These are phyloP conservation scores for Opisthocomus hoazin DNA, from an alignment of 2,113 vertebrate species.

Conservation along the genomic window DNA sequence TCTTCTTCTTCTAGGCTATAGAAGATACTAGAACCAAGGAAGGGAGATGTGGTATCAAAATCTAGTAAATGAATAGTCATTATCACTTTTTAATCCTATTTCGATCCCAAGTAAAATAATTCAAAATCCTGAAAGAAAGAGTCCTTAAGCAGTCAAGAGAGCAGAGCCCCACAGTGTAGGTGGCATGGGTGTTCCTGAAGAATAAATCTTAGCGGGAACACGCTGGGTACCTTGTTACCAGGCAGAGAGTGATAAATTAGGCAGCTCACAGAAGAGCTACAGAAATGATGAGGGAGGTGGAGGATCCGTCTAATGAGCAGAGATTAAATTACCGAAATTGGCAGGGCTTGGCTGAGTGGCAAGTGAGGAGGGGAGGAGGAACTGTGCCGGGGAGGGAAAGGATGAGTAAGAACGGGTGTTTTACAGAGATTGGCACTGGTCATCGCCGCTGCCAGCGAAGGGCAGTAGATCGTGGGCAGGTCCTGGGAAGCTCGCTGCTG, in stretches of 20 bases:
- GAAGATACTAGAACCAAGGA: background rate
- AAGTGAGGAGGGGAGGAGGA: background rate
- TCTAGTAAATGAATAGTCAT: background rate
- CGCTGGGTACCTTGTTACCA: slow-evolving; percentile 24
- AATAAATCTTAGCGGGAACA: background rate
- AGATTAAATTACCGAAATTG: slow-evolving; percentile 44
- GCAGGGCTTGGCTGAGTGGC: slow-evolving; percentile 27
- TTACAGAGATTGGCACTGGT: background rate
- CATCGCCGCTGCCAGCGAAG: background rate
- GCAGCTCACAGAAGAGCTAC: slow-evolving; percentile 39
- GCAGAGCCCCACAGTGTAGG: background rate
- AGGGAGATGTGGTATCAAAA: background rate
- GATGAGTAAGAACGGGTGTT: background rate
- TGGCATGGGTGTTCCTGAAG: slow-evolving; percentile 28
- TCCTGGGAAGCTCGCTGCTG: background rate
- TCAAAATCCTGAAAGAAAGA: background rate
- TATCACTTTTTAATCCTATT: background rate
- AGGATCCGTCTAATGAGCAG: slow-evolving; percentile 43
- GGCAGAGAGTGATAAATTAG: slow-evolving; percentile 49
- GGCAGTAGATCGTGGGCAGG: background rate
- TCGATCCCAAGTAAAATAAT: background rate
- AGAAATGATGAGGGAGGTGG: slow-evolving; percentile 58
- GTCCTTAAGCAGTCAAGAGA: background rate
- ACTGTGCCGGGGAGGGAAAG: background rate
- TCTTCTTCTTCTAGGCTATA: background rate